These are phyloP conservation scores for Abrostola tripartita DNA, from an alignment of 2,888 invertebrate genomes.

Conservation along the genomic window DNA sequence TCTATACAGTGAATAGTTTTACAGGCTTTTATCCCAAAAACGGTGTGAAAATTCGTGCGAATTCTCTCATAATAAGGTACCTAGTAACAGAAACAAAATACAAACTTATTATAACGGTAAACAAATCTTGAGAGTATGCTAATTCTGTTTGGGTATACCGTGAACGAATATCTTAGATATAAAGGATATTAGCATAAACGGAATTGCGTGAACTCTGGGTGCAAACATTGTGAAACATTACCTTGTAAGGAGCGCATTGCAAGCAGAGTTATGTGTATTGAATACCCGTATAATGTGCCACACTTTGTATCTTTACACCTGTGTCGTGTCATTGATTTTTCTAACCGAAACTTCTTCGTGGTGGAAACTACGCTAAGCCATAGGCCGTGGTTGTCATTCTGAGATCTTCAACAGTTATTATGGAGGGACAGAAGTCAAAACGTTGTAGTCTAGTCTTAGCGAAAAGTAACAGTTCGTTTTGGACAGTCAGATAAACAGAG, in stretches of 20 bases:
- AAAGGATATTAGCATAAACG: constrained; percentile 51
- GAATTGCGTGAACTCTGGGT: constrained; percentile 41
- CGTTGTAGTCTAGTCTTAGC: too few species aligned
- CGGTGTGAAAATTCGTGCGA: too few species aligned
- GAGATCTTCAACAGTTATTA: too few species aligned
- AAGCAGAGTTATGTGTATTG: constrained; percentile 30
- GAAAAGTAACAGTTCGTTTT: too few species aligned
- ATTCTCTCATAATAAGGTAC: too few species aligned
- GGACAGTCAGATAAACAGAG: too few species aligned
- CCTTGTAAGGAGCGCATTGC: constrained; percentile 20
- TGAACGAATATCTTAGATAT: constrained; percentile 45
- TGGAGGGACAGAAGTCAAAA: too few species aligned
- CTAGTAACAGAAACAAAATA: constrained; percentile 13
- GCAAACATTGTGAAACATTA: constrained; percentile 47
- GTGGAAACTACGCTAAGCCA: too few species aligned
- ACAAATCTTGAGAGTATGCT: constrained; percentile 46
- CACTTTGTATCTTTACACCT: constrained; percentile 21
- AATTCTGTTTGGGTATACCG: constrained; percentile 44
- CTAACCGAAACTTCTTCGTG: too few species aligned
- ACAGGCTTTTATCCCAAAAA: too few species aligned
- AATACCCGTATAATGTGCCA: constrained; percentile 41
- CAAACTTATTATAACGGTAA: constrained; percentile 36
- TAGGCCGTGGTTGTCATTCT: too few species aligned
- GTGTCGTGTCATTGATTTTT: constrained; percentile 8
- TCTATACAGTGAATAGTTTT: too few species aligned